phyloP scores from a whole-genome alignment of 2,888 invertebrate species.

The Himalopsyche anomala region DNA sequence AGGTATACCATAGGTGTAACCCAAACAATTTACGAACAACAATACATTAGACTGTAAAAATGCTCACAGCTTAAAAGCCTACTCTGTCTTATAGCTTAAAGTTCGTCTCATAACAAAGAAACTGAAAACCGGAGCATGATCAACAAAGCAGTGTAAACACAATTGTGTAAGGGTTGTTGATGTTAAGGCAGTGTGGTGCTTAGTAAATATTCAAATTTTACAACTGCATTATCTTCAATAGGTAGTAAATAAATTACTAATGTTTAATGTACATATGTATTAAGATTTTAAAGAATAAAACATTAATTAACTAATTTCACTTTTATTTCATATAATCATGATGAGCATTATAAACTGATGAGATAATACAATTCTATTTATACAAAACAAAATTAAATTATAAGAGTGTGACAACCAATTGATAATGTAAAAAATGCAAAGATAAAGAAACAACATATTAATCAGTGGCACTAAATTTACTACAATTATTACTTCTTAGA shows the following conservation, averaged over 20 bases:
- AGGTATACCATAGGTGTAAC: slow-evolving; percentile 15
- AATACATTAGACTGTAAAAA: slow-evolving; percentile 26
- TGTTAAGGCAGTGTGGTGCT: slow-evolving; percentile 4
- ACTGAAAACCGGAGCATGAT: slow-evolving; percentile 12
- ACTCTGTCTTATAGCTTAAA: slow-evolving; percentile 18
- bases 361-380: no score
- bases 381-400: no score
- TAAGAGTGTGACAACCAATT: no score
- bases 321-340: no score
- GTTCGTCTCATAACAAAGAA: slow-evolving; percentile 30
- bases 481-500: no score
- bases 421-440: no score
- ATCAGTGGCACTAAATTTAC: no score
- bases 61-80: slow-evolving; percentile 20
- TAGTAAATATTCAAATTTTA: background rate
- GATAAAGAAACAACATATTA: no score
- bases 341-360: no score
- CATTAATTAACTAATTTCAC: no score
- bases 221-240: background rate
- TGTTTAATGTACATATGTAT: no score
- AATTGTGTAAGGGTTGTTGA: slow-evolving; percentile 21
- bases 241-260: background rate
- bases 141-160: slow-evolving; percentile 21
- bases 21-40: slow-evolving; percentile 26
- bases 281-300: no score